Evolutionary conservation across 2,113 vertebrate species (phyloP).

Genomic region (Barbus barbus): DNA sequence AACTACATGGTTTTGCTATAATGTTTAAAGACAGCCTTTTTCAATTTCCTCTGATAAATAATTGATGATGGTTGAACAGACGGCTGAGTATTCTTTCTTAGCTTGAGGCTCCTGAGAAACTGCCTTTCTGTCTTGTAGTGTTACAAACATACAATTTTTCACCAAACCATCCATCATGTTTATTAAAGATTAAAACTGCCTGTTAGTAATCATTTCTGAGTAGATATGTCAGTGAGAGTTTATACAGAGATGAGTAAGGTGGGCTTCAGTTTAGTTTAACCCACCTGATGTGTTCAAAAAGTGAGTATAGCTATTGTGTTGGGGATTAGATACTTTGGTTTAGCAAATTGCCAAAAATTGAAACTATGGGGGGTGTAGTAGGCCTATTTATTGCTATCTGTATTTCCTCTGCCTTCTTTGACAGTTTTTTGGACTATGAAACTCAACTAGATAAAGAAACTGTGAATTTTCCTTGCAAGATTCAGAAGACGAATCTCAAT

Average conservation of each 20-base stretch:
- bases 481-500: too few species aligned
- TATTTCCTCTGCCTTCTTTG: background rate
- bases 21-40: background rate
- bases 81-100: background rate
- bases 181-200: background rate
- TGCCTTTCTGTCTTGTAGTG: background rate
- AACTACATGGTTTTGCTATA: too few species aligned
- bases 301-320: too few species aligned
- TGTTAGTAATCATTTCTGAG: background rate
- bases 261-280: background rate
- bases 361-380: background rate
- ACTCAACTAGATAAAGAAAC: too few species aligned
- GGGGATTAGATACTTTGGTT: background rate
- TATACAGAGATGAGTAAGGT: background rate
- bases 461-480: too few species aligned
- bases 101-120: background rate
- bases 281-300: too few species aligned
- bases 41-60: conserved; percentile 16
- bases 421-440: too few species aligned
- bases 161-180: background rate
- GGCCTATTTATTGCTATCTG: too few species aligned
- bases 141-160: background rate
- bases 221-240: background rate
- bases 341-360: background rate
- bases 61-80: background rate